phyloP scores from a whole-genome alignment of 1,140 invertebrate genomes.

The Pemphigus obesinymphae region DNA sequence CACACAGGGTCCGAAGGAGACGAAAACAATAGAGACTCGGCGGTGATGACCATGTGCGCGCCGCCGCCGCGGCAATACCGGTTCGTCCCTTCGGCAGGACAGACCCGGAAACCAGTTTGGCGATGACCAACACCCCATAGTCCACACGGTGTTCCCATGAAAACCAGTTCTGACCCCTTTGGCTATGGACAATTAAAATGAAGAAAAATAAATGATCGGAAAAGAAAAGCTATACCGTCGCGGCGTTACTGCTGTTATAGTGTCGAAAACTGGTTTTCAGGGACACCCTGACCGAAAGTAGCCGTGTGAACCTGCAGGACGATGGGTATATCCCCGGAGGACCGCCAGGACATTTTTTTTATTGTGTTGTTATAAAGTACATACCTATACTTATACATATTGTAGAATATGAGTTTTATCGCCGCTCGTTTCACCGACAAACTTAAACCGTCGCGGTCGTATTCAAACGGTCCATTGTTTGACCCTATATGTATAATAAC shows the following conservation, averaged over 20 bases:
- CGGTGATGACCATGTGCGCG: conserved; percentile 25
- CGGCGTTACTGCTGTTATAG: background rate
- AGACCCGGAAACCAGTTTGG: conserved; percentile 31
- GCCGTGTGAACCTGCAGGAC: conserved; percentile 39
- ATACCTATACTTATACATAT: no score
- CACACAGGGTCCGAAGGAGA: conserved; percentile 2
- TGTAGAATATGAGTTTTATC: background rate
- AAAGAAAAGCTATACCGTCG: conserved; percentile 34
- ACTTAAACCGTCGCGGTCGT: background rate
- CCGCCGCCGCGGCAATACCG: conserved; percentile 13
- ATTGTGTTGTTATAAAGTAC: background rate
- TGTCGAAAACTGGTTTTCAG: conserved; percentile 24
- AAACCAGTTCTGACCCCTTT: conserved; percentile 38
- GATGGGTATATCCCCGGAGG: background rate
- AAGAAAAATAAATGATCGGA: conserved; percentile 15
- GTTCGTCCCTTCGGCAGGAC: conserved; percentile 29
- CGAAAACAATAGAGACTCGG: background rate
- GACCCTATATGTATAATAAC: background rate
- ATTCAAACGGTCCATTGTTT: conserved; percentile 16
- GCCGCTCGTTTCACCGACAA: background rate
- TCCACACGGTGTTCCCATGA: conserved; percentile 25
- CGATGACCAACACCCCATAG: conserved; percentile 37
- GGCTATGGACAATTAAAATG: conserved; percentile 24
- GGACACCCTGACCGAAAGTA: conserved; percentile 28
- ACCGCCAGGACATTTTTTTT: background rate